Percentiles rank a stretch among this genome's conserved stretches.
These are phyloP conservation scores for Murina feae DNA, from an alignment of 2,113 vertebrate species.

Conservation along the genomic window DNA sequence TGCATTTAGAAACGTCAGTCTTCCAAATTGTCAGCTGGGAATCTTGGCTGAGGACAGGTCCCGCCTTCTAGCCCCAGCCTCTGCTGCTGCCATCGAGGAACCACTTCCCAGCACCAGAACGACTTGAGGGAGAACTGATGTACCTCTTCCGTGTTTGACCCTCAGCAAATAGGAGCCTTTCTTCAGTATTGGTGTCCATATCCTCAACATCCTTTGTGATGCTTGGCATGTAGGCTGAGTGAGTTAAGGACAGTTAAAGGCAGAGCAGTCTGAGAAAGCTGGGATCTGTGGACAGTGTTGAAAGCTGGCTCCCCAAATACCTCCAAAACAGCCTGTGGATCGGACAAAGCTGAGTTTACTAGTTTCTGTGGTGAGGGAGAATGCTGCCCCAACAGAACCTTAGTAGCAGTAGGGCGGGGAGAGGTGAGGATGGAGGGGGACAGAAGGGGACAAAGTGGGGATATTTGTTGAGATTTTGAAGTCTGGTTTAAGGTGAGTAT, in stretches of 20 bases:
- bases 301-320: background rate
- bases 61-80: background rate
- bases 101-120: background rate
- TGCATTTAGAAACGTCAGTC: background rate
- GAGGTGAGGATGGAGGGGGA: no score
- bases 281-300: background rate
- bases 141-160: background rate
- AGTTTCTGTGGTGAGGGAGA: background rate
- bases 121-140: background rate
- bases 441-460: background rate
- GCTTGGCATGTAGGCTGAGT: background rate
- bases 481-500: background rate
- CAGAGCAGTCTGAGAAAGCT: background rate
- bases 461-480: background rate
- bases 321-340: background rate
- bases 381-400: background rate
- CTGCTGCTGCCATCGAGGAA: background rate
- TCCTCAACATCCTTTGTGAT: background rate
- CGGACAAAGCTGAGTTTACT: background rate
- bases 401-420: background rate
- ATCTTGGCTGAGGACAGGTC: background rate
- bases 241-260: background rate
- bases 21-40: background rate
- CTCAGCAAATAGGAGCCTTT: background rate
- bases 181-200: background rate